Evolutionary conservation across 2,113 vertebrate species (phyloP).

Genomic region (Lagopus muta): DNA sequence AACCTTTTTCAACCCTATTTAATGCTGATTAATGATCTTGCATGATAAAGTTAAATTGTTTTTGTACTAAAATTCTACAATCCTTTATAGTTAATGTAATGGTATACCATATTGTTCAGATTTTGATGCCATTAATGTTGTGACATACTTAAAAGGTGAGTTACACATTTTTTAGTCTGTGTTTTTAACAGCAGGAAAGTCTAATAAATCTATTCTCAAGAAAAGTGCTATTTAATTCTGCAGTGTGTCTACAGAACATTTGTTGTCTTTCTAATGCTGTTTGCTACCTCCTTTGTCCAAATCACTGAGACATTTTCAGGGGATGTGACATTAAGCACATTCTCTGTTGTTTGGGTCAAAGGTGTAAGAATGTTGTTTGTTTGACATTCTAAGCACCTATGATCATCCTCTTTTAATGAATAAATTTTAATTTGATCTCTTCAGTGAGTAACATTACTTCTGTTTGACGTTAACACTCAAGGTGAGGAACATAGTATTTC

Average conservation of each 20-base stretch:
- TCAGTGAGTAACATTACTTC: background rate
- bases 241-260: background rate
- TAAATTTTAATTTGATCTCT: background rate
- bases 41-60: slow-evolving; percentile 57
- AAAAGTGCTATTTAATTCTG: background rate
- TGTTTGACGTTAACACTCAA: background rate
- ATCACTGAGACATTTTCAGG: background rate
- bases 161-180: background rate
- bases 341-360: background rate
- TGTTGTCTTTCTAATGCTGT: background rate
- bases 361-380: background rate
- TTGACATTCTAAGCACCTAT: background rate
- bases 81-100: slow-evolving; percentile 29
- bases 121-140: slow-evolving; percentile 30
- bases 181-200: background rate
- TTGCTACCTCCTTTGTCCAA: background rate
- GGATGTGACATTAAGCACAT: fast-evolving
- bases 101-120: slow-evolving; percentile 24
- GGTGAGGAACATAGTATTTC: background rate
- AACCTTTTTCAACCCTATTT: background rate
- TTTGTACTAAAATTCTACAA: slow-evolving; percentile 50
- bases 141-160: background rate
- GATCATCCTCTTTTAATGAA: background rate
- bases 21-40: slow-evolving; percentile 34
- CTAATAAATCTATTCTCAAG: background rate